phyloP scores from a whole-genome alignment of 1,140 invertebrate species.

The Mya arenaria region DNA sequence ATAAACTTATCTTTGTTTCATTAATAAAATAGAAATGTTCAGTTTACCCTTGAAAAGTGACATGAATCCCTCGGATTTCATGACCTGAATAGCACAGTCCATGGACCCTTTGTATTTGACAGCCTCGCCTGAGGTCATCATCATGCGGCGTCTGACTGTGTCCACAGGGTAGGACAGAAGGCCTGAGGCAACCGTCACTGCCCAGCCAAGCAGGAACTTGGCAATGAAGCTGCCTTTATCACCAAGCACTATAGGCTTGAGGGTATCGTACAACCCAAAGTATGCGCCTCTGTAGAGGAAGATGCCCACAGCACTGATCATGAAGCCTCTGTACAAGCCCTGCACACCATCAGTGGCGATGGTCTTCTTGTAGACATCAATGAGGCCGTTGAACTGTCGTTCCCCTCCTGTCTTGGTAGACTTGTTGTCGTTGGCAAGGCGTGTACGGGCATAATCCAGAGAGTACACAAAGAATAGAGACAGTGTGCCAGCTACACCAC shows the following conservation, averaged over 20 bases:
- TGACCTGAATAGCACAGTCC: constrained; percentile 82
- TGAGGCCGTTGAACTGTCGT: constrained; percentile 92
- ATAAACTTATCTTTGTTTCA: no score
- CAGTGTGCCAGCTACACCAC: constrained; percentile 94
- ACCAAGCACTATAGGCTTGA: constrained; percentile 89
- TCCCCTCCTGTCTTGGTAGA: constrained; percentile 87
- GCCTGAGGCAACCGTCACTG: constrained; percentile 91
- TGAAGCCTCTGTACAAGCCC: constrained; percentile 94
- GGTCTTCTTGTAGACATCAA: constrained; percentile 92
- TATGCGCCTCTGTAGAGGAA: constrained; percentile 88
- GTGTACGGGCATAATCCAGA: constrained; percentile 95
- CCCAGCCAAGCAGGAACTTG: constrained; percentile 90
- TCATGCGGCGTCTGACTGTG: constrained; percentile 94
- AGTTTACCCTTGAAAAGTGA: constrained; percentile 82
- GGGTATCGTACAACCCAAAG: constrained; percentile 96
- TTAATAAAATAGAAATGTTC: no score
- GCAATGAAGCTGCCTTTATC: constrained; percentile 91
- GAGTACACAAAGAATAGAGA: constrained; percentile 97
- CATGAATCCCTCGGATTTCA: constrained; percentile 81
- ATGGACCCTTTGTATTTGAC: constrained; percentile 83
- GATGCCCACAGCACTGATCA: constrained; percentile 86
- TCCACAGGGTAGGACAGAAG: constrained; percentile 97
- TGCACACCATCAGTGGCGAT: constrained; percentile 92
- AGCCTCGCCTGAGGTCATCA: constrained; percentile 84
- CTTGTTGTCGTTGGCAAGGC: constrained; percentile 83